phyloP scores from a whole-genome alignment of 2,797 vertebrate species.

The Cryptoprocta ferox region DNA sequence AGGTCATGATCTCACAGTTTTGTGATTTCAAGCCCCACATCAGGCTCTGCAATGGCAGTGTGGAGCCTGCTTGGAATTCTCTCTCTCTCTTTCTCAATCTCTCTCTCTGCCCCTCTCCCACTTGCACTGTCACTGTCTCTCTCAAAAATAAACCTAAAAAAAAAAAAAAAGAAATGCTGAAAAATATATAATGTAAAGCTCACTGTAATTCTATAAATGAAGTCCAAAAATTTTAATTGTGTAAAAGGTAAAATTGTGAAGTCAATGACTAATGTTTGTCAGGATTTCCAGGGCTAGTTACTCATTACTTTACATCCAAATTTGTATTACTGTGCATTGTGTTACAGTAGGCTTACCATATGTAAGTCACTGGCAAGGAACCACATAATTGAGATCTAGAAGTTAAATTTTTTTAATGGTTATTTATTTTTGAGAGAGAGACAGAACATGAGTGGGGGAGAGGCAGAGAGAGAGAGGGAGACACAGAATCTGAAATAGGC shows the following conservation, averaged over 20 bases:
- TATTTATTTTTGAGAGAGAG: too few relatives aligned
- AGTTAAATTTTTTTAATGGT: not conserved
- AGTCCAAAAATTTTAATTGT: not conserved
- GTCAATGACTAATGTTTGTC: not conserved
- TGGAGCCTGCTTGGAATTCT: not conserved
- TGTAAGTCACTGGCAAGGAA: slow-evolving; percentile 4
- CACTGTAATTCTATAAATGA: not conserved
- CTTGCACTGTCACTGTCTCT: not conserved
- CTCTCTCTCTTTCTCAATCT: not conserved
- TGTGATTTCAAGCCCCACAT: not conserved
- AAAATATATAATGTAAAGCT: slow-evolving; percentile 20
- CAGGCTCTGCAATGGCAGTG: fast-evolving
- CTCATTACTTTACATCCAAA: not conserved
- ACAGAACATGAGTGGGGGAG: too few relatives aligned
- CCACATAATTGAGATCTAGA: not conserved
- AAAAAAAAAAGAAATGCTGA: not conserved
- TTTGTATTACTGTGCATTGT: not conserved
- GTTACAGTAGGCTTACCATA: not conserved
- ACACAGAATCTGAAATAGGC: too few relatives aligned
- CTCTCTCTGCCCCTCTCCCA: not conserved
- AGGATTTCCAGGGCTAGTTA: not conserved
- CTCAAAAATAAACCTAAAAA: not conserved
- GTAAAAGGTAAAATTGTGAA: not conserved
- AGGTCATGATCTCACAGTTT: not conserved
- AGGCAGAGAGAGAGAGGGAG: too few relatives aligned